Evolutionary conservation across 2,797 vertebrate species (phyloP).

Genomic region (Typhlichthys eigenmanni): DNA sequence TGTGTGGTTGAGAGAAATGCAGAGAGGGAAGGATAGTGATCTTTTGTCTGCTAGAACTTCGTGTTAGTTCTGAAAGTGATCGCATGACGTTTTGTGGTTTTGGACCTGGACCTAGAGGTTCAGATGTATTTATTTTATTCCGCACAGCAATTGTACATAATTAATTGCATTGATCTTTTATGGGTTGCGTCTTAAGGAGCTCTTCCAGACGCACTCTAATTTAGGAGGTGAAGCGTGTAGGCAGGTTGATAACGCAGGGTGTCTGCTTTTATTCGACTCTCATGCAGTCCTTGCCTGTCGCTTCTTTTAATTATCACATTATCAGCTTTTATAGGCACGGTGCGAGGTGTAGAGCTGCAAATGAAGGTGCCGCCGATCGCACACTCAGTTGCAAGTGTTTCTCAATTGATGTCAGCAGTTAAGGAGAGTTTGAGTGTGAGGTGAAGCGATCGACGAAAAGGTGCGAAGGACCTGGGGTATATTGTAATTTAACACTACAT

Average conservation of each 20-base stretch:
- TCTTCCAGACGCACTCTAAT: slow-evolving; percentile 46
- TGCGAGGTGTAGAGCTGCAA: slow-evolving; percentile 83
- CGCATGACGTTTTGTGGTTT: slow-evolving; percentile 24
- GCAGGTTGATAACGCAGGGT: slow-evolving; percentile 68
- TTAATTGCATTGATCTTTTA: slow-evolving; percentile 60
- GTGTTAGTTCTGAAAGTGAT: slow-evolving; percentile 37
- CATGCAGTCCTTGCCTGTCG: slow-evolving; percentile 90
- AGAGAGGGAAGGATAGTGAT: slow-evolving; percentile 77
- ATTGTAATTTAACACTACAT: slow-evolving; percentile 1
- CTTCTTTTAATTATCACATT: slow-evolving; percentile 98
- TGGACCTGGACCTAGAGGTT: slow-evolving; percentile 17
- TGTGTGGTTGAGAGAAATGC: slow-evolving; percentile 89
- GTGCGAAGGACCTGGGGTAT: slow-evolving; percentile 5
- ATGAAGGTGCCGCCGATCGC: slow-evolving; percentile 78
- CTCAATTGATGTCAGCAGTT: slow-evolving; percentile 72
- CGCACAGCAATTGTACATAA: slow-evolving; percentile 19
- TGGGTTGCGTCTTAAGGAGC: slow-evolving; percentile 41
- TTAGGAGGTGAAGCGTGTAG: slow-evolving; percentile 56
- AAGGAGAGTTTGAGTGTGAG: slow-evolving; percentile 34
- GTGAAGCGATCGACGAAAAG: slow-evolving; percentile 30
- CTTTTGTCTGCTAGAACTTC: slow-evolving; percentile 67
- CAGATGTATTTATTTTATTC: neutral
- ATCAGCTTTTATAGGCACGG: slow-evolving; percentile 88
- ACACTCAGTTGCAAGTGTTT: slow-evolving; percentile 77
- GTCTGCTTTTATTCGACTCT: slow-evolving; percentile 77